Conservation (phyloP, 1,140 invertebrate species). For the Oryzaephilus surinamensis region DNA sequence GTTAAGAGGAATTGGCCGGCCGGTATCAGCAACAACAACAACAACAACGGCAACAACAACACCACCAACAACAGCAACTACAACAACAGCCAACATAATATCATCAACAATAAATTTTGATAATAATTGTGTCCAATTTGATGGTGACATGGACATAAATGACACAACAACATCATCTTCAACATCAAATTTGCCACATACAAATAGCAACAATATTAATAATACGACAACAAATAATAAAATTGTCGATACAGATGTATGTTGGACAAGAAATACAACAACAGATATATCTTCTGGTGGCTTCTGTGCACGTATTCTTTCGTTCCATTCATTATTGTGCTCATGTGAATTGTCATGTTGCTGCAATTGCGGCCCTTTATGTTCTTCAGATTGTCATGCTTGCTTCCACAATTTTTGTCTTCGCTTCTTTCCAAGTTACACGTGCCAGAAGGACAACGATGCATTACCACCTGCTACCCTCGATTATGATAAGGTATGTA, state of each 20-base stretch:
- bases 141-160: too few relatives aligned
- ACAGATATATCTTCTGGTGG: too few relatives aligned
- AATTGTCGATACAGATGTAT: neutral
- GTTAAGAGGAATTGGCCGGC: constrained; percentile 37
- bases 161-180: too few relatives aligned
- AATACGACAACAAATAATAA: too few relatives aligned
- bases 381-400: constrained; percentile 53
- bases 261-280: too few relatives aligned
- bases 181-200: constrained; percentile 3
- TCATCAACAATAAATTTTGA: too few relatives aligned
- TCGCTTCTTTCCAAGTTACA: constrained; percentile 42
- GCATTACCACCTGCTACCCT: constrained; percentile 41
- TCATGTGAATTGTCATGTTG: constrained; percentile 43
- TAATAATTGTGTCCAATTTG: too few relatives aligned
- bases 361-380: constrained; percentile 50
- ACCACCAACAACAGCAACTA: neutral
- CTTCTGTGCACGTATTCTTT: constrained; percentile 41
- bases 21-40: constrained; percentile 3
- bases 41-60: neutral
- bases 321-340: constrained; percentile 44
- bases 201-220: constrained; percentile 7
- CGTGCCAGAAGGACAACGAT: constrained; percentile 47
- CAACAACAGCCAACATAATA: neutral
- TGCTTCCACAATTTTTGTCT: constrained; percentile 54
- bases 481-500: too few relatives aligned